Conservation (phyloP, 2,888 invertebrate species). For the Parochlus steinenii region DNA sequence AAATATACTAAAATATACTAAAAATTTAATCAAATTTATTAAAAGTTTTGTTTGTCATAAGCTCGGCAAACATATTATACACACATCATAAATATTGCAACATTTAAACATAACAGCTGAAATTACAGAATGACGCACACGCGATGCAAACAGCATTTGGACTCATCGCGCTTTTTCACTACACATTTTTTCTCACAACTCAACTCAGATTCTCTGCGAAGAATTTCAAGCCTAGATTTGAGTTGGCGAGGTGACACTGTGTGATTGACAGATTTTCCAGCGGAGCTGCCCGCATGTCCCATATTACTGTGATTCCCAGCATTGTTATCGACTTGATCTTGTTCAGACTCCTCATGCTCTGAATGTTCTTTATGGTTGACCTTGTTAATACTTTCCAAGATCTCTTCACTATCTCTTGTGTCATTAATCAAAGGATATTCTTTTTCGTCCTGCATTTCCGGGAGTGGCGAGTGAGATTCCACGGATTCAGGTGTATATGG, state of each 20-base stretch:
- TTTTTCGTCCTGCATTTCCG: slow-evolving; percentile 28
- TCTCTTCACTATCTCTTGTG: slow-evolving; percentile 21
- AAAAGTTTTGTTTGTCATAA: too few species aligned
- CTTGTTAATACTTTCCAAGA: slow-evolving; percentile 18
- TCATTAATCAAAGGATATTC: slow-evolving; percentile 17
- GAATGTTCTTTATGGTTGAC: slow-evolving; percentile 14
- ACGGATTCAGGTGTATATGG: slow-evolving; percentile 73
- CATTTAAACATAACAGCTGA: neutral
- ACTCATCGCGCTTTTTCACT: slow-evolving; percentile 7
- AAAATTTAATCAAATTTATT: too few species aligned
- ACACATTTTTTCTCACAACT: neutral
- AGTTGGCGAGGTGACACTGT: slow-evolving; percentile 44
- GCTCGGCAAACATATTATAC: too few species aligned
- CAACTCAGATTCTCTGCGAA: slow-evolving; percentile 8
- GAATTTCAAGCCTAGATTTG: slow-evolving; percentile 38
- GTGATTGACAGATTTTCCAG: slow-evolving; percentile 16
- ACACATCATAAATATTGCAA: too few species aligned
- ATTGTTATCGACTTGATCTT: slow-evolving; percentile 12
- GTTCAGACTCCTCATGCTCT: slow-evolving; percentile 12
- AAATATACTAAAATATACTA: too few species aligned
- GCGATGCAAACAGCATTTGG: slow-evolving; percentile 9
- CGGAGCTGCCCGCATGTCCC: neutral
- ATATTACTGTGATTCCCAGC: neutral
- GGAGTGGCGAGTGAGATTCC: slow-evolving; percentile 55
- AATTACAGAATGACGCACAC: slow-evolving; percentile 9